These are phyloP conservation scores for Phrynosoma blainvillii DNA, from an alignment of 2,113 vertebrate genomes.

Conservation along the genomic window DNA sequence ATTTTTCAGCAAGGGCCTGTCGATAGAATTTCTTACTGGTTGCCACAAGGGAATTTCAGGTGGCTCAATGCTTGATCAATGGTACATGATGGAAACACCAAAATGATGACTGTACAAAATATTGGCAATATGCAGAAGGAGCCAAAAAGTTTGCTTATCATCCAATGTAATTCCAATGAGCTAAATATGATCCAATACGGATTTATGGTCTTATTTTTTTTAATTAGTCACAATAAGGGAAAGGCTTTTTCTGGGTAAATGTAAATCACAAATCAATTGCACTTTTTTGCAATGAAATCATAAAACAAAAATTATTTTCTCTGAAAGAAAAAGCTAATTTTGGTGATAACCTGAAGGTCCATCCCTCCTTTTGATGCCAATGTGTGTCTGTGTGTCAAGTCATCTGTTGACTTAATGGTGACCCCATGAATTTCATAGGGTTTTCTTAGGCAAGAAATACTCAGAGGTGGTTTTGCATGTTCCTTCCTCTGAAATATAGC, in stretches of 20 bases:
- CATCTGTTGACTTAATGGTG: too few species aligned
- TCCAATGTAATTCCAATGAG: conserved; percentile 60
- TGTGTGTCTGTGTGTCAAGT: too few species aligned
- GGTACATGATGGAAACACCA: conserved; percentile 43
- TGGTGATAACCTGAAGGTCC: conserved; percentile 42
- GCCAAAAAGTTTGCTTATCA: conserved; percentile 39
- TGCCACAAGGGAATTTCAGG: conserved; percentile 24
- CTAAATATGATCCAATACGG: conserved; percentile 60
- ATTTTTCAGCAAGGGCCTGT: conserved; percentile 49
- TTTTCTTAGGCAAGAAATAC: too few species aligned
- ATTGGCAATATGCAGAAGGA: conserved; percentile 49
- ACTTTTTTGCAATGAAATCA: conserved; percentile 59
- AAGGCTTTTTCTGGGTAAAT: conserved; percentile 60
- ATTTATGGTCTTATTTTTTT: conserved; percentile 49
- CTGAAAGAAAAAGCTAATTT: conserved; percentile 66
- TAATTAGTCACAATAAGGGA: conserved; percentile 68
- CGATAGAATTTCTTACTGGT: conserved; percentile 43
- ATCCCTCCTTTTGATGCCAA: neutral
- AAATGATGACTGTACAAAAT: conserved; percentile 60
- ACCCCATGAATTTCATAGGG: too few species aligned
- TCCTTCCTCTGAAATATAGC: too few species aligned
- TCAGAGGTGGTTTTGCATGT: too few species aligned
- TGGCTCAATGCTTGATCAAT: conserved; percentile 52
- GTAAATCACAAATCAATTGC: conserved; percentile 64
- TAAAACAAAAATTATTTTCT: conserved; percentile 67